Base-by-base conservation (phyloP, 2,113 vertebrate genomes). In the Pluvialis apricaria region DNA sequence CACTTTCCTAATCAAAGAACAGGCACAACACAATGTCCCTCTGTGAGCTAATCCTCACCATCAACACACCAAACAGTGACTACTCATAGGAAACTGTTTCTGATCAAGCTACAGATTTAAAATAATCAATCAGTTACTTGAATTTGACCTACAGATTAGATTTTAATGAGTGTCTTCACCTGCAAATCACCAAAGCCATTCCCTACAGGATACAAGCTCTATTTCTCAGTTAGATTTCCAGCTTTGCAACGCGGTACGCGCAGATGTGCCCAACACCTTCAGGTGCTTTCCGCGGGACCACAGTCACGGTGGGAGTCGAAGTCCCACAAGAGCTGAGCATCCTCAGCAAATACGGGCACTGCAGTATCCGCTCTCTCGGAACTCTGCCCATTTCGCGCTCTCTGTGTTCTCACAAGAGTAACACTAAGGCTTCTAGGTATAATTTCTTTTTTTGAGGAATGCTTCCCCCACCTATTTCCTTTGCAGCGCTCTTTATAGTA, bases 241-340 rank as follows among this genome's bases (percentile, higher is more conserved):
- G 57, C 79, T 58, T 21, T 22, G 55, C 60, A 42, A 6, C 13
- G 6, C 0, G 5, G 47, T 5, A 16, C 1, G 2, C 25, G 45
- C 36, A 25, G 45, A 34, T 18, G 40, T 2, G 20, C 7, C 78
- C 42, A 34, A 13, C 60, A 47, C 6, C 73, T 28, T 8, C 1
- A 21, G 49, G 22, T 13, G 38, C 34, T 52, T 9, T 4, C 40
- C 3, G 5, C 57, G 34, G 62, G 49, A 47, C 22, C 79, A 15
- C 20, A 14, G 42, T 3, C 40, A 36, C n/a, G 20, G 25, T 11
- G 54, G 1, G 0, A 36, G 42, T 6, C 25, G 2, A 20, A 65
- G 52, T 3, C 54, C 42, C 34, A 6, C 31, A 55, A 7, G 42
- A 8, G 26, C 52, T 31, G 34, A 78, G 86, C 45, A 58, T 13